Evolutionary conservation across 2,113 vertebrate genomes (phyloP).

Genomic region (Thunnus thynnus): DNA sequence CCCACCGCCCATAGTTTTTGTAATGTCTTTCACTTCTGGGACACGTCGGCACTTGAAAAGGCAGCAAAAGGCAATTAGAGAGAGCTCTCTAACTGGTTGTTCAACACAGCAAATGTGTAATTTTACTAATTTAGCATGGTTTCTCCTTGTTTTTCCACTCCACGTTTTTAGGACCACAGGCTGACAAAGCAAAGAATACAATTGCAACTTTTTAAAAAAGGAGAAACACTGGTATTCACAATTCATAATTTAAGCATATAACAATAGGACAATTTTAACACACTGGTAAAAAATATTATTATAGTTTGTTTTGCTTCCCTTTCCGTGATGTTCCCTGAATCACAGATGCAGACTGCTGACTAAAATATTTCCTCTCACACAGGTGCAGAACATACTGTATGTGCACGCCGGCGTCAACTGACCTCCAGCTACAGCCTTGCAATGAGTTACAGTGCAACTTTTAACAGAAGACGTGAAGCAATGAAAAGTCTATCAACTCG

Average conservation of each 20-base stretch:
- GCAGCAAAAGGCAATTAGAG: not conserved
- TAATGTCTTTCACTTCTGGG: not conserved
- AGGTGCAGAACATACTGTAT: not conserved
- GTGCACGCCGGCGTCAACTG: not conserved
- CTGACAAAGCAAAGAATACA: not conserved
- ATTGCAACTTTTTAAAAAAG: not conserved
- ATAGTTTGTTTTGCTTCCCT: slow-evolving; percentile 1
- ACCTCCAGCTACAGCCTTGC: not conserved
- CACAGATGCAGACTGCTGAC: not conserved
- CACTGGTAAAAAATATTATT: not conserved
- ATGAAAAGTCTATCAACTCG: slow-evolving; percentile 18
- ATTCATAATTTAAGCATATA: not conserved
- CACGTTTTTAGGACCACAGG: not conserved
- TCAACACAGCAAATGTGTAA: not conserved
- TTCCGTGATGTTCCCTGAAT: not conserved
- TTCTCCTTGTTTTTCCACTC: not conserved
- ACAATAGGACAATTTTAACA: not conserved
- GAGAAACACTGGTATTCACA: not conserved
- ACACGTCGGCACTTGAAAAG: too few relatives aligned
- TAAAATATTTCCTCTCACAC: not conserved
- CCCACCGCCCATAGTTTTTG: not conserved
- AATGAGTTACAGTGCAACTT: not conserved
- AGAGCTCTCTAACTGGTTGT: not conserved
- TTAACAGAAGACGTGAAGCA: not conserved
- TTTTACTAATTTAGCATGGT: too few relatives aligned